Conservation (phyloP, 2,113 vertebrate genomes). For the Mungos mungo region DNA sequence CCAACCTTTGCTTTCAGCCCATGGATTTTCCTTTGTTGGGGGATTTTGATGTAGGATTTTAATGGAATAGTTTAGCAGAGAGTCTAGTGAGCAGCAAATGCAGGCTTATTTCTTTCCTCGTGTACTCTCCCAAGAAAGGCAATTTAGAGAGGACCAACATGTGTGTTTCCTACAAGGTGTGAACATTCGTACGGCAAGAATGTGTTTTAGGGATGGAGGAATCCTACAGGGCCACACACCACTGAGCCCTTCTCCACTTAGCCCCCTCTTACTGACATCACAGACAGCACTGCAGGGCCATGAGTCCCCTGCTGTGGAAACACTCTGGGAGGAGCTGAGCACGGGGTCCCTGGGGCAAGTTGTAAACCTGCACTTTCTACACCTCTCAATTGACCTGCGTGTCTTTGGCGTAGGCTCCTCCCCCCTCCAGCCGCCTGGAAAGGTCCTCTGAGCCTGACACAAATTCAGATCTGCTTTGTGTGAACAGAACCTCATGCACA, state of each 20-base stretch:
- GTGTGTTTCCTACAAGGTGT: accelerated
- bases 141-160: accelerated
- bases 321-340: neutral
- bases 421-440: neutral
- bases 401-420: neutral
- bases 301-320: accelerated
- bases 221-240: no score
- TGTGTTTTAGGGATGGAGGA: neutral
- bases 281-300: no score
- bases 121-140: neutral
- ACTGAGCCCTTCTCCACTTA: neutral
- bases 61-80: neutral
- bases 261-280: neutral
- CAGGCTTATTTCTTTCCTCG: neutral
- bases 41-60: neutral
- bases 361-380: neutral
- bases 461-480: neutral
- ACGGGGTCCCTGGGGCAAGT: accelerated
- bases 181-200: accelerated
- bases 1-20: neutral
- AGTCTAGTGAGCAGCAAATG: neutral
- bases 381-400: neutral
- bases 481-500: neutral
- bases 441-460: neutral
- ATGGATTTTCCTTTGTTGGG: neutral